A percentile compares a stretch with the other conserved stretches of the same genome.
phyloP scores from a whole-genome alignment of 1,140 invertebrate genomes.

The Magallana angulata region DNA sequence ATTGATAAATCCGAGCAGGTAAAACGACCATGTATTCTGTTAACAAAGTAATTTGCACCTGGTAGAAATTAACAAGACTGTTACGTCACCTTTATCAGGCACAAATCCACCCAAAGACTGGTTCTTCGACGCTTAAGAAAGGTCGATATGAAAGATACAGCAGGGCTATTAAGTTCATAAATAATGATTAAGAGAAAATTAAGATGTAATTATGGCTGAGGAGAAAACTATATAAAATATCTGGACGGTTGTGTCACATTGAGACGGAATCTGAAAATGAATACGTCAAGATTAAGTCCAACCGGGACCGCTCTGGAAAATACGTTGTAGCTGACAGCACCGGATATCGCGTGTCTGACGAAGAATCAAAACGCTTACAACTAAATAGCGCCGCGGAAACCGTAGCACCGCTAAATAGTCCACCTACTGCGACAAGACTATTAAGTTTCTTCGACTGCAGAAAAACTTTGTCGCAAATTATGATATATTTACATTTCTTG shows the following conservation, averaged over 20 bases:
- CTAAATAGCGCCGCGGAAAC: slow-evolving; percentile 24
- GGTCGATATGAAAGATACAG: neutral
- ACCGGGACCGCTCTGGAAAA: slow-evolving; percentile 8
- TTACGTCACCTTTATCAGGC: neutral
- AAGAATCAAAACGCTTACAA: slow-evolving; percentile 36
- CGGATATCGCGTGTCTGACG: slow-evolving; percentile 28
- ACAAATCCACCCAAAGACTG: neutral
- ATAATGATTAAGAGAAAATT: slow-evolving; percentile 13
- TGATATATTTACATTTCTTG: slow-evolving; percentile 38
- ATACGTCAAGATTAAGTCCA: slow-evolving; percentile 26
- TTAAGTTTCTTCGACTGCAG: slow-evolving; percentile 27
- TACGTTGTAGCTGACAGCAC: slow-evolving; percentile 19
- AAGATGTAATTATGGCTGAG: neutral
- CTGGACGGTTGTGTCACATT: slow-evolving; percentile 5
- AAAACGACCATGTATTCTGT: neutral
- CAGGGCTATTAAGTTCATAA: slow-evolving; percentile 23
- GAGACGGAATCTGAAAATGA: slow-evolving; percentile 6
- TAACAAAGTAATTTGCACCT: slow-evolving; percentile 24
- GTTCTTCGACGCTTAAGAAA: neutral
- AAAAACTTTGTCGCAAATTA: slow-evolving; percentile 36
- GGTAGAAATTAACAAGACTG: slow-evolving; percentile 26
- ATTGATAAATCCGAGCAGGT: slow-evolving; percentile 15
- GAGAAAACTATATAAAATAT: slow-evolving; percentile 24
- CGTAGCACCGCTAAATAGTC: slow-evolving; percentile 17
- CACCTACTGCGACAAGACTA: slow-evolving; percentile 24